Evolutionary conservation across 2,888 invertebrate species (phyloP).

Genomic region (Cabera pusaria): DNA sequence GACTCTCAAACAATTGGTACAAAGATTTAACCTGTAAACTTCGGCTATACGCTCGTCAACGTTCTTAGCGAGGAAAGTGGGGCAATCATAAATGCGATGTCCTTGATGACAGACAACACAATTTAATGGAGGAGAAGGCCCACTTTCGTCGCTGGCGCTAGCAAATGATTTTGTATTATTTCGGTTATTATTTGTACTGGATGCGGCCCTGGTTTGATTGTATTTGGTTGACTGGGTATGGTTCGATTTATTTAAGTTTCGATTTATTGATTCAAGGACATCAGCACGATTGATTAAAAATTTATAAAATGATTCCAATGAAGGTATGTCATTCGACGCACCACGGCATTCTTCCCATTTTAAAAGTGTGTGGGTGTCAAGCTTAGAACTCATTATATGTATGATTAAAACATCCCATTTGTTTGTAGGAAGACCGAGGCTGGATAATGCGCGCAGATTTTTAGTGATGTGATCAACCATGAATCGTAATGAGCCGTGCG

Average conservation of each 20-base stretch:
- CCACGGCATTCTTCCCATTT: conserved; percentile 26
- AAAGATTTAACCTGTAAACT: conserved; percentile 27
- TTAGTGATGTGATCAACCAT: conserved; percentile 24
- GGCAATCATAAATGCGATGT: conserved; percentile 36
- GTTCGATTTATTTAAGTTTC: no score
- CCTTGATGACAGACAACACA: conserved; percentile 21
- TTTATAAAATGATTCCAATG: conserved; percentile 12
- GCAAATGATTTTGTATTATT: conserved; percentile 20
- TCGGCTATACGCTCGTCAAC: conserved; percentile 18
- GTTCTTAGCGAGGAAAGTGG: conserved; percentile 26
- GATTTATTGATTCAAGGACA: conserved; percentile 25
- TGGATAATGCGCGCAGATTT: conserved; percentile 35
- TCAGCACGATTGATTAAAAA: conserved; percentile 22
- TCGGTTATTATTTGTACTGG: no score
- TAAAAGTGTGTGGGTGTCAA: conserved; percentile 22
- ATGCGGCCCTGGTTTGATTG: no score
- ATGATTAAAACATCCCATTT: conserved; percentile 32
- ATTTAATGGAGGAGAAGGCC: no score
- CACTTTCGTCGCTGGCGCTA: no score
- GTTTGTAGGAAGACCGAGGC: conserved; percentile 26
- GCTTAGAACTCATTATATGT: conserved; percentile 21
- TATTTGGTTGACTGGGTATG: no score
- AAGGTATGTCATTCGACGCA: conserved; percentile 15
- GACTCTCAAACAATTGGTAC: conserved; percentile 29
- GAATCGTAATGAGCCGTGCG: conserved; percentile 18